Evolutionary conservation across 2,113 vertebrate species (phyloP).

Genomic region (Carollia perspicillata): DNA sequence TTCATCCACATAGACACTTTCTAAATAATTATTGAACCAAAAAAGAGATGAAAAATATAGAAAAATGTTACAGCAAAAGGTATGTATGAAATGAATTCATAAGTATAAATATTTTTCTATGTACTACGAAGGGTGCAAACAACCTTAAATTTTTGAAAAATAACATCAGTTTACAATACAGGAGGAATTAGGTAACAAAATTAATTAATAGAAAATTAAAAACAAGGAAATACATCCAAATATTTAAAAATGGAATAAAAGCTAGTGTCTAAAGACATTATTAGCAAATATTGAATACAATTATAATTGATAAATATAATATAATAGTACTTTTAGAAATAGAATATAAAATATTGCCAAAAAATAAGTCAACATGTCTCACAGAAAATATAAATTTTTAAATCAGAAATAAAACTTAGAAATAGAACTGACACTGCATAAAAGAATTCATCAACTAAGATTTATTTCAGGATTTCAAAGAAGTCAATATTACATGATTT

Average conservation of each 20-base stretch:
- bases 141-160: neutral
- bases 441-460: neutral
- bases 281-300: neutral
- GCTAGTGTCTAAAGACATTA: neutral
- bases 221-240: neutral
- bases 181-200: neutral
- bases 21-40: neutral
- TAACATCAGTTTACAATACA: neutral
- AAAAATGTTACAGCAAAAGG: neutral
- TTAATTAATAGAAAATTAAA: neutral
- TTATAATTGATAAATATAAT: neutral
- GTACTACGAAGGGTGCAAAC: neutral
- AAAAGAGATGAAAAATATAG: neutral
- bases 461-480: constrained; percentile 11
- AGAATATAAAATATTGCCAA: neutral
- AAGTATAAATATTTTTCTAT: neutral
- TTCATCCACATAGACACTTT: neutral
- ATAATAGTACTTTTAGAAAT: neutral
- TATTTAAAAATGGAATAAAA: neutral
- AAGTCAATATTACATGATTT: neutral
- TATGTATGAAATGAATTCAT: neutral
- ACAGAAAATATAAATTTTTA: constrained; percentile 13
- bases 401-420: neutral
- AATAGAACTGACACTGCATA: neutral
- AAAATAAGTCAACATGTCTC: neutral